phyloP scores from a whole-genome alignment of 2,888 invertebrate species.

The Ditula angustiorana region DNA sequence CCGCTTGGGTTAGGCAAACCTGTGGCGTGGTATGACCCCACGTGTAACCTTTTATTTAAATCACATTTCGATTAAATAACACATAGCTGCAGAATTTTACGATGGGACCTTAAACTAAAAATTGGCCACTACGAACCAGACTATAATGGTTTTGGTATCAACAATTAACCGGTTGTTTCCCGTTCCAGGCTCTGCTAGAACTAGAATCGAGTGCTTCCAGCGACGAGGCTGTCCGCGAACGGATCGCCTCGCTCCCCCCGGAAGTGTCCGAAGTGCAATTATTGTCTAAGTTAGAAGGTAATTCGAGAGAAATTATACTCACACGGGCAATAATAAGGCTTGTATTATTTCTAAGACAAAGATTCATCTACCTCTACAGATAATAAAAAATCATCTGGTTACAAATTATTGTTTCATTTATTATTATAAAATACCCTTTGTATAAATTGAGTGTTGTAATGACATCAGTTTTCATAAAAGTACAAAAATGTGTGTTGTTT shows the following conservation, averaged over 20 bases:
- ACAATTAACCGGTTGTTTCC: conserved; percentile 6
- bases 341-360: conserved; percentile 38
- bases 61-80: too few relatives aligned
- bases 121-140: too few relatives aligned
- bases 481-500: not conserved
- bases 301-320: conserved; percentile 49
- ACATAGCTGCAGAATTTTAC: too few relatives aligned
- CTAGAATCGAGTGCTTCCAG: conserved; percentile 98
- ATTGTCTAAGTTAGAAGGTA: conserved; percentile 94
- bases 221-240: conserved; percentile 96
- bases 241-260: conserved; percentile 96
- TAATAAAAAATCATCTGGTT: conserved; percentile 48
- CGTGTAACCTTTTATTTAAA: too few relatives aligned
- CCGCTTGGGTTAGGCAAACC: too few relatives aligned
- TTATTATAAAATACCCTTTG: conserved; percentile 37
- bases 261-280: conserved; percentile 97
- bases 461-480: conserved; percentile 1
- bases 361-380: conserved; percentile 42
- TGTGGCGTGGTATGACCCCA: too few relatives aligned
- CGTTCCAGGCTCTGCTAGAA: conserved; percentile 88
- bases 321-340: conserved; percentile 35
- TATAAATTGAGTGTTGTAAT: conserved; percentile 19
- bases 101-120: too few relatives aligned
- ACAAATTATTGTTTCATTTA: conserved; percentile 51
- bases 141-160: not conserved